Percentiles rank a stretch among this genome's conserved stretches.
phyloP scores from a whole-genome alignment of 2,797 vertebrate genomes.

The Calcarius lapponicus region DNA sequence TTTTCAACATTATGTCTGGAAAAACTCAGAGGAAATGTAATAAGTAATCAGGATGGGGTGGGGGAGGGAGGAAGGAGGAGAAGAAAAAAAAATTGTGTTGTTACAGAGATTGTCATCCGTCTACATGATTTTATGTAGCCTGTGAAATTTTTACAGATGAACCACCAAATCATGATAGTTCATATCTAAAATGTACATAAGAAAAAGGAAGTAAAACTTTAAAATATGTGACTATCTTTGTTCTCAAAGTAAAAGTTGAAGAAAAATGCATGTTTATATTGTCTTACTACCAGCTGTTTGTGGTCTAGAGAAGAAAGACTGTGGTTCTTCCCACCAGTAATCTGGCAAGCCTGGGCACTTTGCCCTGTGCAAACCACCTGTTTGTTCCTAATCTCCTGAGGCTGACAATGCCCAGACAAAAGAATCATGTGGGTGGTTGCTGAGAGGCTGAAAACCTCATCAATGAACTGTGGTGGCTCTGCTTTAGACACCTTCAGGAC shows the following conservation, averaged over 20 bases:
- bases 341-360: not conserved
- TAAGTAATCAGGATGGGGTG: not conserved
- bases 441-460: not conserved
- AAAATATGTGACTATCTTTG: not conserved
- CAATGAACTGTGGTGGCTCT: not conserved
- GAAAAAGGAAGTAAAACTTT: not conserved
- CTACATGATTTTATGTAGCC: not conserved
- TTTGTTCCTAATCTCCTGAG: not conserved
- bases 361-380: not conserved
- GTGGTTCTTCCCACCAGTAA: not conserved
- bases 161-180: not conserved
- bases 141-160: not conserved
- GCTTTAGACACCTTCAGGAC: not conserved
- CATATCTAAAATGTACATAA: not conserved
- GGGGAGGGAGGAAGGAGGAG: too few relatives aligned
- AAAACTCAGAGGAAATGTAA: not conserved
- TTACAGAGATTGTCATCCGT: not conserved
- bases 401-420: not conserved
- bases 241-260: not conserved
- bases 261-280: not conserved
- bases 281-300: not conserved
- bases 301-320: not conserved
- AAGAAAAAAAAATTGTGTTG: fast-evolving
- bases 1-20: not conserved
- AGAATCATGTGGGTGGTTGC: not conserved